phyloP scores from a whole-genome alignment of 35 echinoderm and acorn worm species.

The Patiria miniata region DNA sequence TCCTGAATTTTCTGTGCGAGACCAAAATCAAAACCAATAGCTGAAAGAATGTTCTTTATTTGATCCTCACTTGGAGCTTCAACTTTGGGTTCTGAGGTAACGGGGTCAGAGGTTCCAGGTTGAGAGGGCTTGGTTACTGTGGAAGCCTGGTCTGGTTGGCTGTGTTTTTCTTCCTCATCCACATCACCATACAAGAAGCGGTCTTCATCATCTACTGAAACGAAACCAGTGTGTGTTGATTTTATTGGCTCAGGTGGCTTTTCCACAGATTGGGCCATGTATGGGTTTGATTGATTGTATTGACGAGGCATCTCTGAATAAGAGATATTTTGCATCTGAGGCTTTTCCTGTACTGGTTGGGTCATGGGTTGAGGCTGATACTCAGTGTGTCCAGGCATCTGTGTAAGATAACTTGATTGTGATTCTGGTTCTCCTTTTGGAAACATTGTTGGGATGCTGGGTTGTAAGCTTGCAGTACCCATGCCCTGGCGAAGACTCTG shows the following conservation, averaged over 20 bases:
- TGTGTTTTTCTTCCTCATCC: not conserved
- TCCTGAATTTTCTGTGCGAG: conserved; percentile 71
- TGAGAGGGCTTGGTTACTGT: not conserved
- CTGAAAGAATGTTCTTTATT: conserved; percentile 73
- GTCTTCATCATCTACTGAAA: conserved; percentile 39
- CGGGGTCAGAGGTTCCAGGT: not conserved
- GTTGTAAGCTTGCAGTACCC: not conserved
- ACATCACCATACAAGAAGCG: conserved; percentile 41
- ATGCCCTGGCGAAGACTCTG: not conserved
- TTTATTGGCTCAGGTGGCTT: not conserved
- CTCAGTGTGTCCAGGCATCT: no score
- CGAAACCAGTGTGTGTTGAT: not conserved
- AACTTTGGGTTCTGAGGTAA: not conserved
- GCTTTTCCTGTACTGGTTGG: no score
- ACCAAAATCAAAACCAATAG: conserved; percentile 80
- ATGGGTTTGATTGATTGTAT: no score
- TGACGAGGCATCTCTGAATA: no score
- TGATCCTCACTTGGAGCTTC: conserved; percentile 52
- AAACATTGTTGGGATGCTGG: not conserved
- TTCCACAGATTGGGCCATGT: not conserved
- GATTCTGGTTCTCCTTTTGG: not conserved
- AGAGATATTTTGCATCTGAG: no score
- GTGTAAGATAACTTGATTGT: not conserved
- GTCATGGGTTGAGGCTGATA: no score
- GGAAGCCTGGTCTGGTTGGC: not conserved